Evolutionary conservation across 2,888 invertebrate genomes (phyloP), one percentile per base, ranked within the genome.

Genomic region (Heliothis peltigera): DNA sequence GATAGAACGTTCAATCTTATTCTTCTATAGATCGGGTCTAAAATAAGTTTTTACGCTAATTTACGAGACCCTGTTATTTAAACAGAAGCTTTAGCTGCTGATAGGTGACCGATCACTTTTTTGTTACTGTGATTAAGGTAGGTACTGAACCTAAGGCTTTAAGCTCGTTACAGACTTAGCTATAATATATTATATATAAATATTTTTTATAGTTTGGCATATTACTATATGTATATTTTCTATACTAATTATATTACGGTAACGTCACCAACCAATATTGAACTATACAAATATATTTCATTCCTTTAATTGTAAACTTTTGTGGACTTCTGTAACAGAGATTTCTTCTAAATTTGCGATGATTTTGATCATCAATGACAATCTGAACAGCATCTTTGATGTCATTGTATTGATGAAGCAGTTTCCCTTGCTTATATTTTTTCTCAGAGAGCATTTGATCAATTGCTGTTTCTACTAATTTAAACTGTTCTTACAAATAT

Each of bases 311-410:
- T 91, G 84, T 68, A 94, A 95, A 73, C 95, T 91, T 81, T 92
- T 88, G 76, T 97, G 96, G 60, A 97, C 87, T 80, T 95, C 95
- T 4, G 92, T 91, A 21, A 96, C 89, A 12, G 96, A 95, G 19
- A 95, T 95, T 32, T 94, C 95, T 84, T 97, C 95, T 64, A 96
- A 88, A 80, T 96, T 96, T 3, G 97, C 97, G 75, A 98, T 91
- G n/a, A n/a, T n/a, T n/a, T n/a, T n/a, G n/a, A 77, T 96, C 96
- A 57, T 96, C 96, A 55, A 98, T 94, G 15, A 97, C 96, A 35
- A 96, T 86, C 88, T 97, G 97, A 3, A 97, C 95, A 10, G 96
- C 96, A 90, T 98, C 98, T 89, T 97, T 98, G 39, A 97, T 95
- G 76, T 97, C 96, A 86, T 98, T 98, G 83, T 97, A 97, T 68